These are phyloP conservation scores for Pituophis catenifer DNA, from an alignment of 2,113 vertebrate genomes.

Conservation along the genomic window DNA sequence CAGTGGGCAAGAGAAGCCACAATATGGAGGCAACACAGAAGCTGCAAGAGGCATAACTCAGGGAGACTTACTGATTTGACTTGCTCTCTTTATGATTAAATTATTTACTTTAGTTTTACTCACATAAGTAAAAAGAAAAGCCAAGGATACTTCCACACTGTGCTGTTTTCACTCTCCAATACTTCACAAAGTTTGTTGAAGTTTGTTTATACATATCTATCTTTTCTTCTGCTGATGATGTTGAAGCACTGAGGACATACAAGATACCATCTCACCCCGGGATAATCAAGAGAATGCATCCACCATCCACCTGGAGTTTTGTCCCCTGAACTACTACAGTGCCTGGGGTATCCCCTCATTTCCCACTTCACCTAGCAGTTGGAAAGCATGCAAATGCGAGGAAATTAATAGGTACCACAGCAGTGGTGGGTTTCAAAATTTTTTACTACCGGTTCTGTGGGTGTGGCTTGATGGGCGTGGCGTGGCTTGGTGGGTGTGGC, in stretches of 20 bases:
- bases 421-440: too few species aligned
- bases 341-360: not conserved
- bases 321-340: not conserved
- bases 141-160: not conserved
- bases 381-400: not conserved
- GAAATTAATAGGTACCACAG: not conserved
- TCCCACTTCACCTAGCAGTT: not conserved
- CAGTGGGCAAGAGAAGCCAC: not conserved
- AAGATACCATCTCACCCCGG: not conserved
- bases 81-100: not conserved
- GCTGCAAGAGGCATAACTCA: not conserved
- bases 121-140: not conserved
- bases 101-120: not conserved
- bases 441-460: too few species aligned
- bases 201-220: not conserved
- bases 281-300: not conserved
- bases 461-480: too few species aligned
- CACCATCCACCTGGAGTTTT: not conserved
- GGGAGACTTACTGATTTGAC: not conserved
- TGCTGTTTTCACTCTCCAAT: not conserved
- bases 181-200: not conserved
- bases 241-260: not conserved
- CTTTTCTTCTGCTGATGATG: not conserved
- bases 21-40: not conserved
- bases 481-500: too few species aligned